These are phyloP conservation scores for Discoglossus pictus DNA, from an alignment of 2,797 vertebrate species.

Conservation along the genomic window DNA sequence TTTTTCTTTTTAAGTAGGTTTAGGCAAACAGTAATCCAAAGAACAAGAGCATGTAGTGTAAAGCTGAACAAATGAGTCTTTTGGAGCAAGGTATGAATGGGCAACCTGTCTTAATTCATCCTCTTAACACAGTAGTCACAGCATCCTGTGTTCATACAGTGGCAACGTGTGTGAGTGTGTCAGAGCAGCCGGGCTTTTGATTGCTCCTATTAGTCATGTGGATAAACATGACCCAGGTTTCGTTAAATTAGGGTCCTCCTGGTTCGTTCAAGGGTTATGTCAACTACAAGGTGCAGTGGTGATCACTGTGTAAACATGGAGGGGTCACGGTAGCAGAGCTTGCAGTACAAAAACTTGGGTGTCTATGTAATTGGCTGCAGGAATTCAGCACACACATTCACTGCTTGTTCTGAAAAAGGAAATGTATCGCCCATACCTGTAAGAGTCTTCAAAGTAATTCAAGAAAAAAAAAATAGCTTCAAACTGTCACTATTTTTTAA, in stretches of 20 bases:
- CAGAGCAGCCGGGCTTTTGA: conserved; percentile 6
- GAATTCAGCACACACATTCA: conserved; percentile 30
- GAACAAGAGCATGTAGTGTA: conserved; percentile 38
- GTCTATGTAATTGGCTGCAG: conserved; percentile 30
- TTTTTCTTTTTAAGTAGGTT: conserved; percentile 36
- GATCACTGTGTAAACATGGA: conserved; percentile 27
- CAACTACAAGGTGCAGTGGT: conserved; percentile 35
- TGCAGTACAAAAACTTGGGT: conserved; percentile 11
- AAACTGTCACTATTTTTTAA: no score
- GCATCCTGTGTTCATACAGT: conserved; percentile 37
- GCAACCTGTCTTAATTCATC: conserved; percentile 26
- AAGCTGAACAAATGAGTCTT: conserved; percentile 33
- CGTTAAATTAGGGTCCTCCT: conserved; percentile 35
- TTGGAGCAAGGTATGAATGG: conserved; percentile 33
- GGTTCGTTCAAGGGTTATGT: conserved; percentile 35
- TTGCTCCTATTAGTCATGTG: conserved; percentile 33
- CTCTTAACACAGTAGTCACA: conserved; percentile 19
- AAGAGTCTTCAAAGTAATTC: no score
- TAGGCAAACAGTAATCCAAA: conserved; percentile 27
- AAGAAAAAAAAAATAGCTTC: no score
- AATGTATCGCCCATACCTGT: no score
- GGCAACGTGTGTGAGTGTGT: background rate
- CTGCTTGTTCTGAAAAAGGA: conserved; percentile 5
- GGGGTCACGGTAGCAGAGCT: conserved; percentile 21
- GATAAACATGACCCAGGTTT: conserved; percentile 35